Conservation (phyloP, 2,888 invertebrate genomes). For the Gonocerus acuteangulatus region DNA sequence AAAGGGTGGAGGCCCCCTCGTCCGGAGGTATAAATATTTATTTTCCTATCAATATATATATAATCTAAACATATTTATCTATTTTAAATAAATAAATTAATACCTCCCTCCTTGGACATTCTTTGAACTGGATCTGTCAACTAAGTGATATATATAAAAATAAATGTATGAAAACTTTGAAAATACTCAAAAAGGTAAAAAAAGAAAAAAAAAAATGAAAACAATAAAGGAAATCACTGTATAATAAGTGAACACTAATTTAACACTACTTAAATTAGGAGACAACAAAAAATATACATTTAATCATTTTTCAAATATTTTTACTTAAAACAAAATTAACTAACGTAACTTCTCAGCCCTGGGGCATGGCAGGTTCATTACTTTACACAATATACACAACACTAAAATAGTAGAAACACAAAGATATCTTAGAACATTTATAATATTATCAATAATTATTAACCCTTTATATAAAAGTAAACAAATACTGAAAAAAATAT, state of each 20-base stretch:
- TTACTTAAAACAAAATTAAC: conserved; percentile 37
- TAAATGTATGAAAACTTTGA: conserved; percentile 32
- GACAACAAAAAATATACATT: conserved; percentile 36
- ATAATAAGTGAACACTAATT: conserved; percentile 31
- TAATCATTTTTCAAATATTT: conserved; percentile 32
- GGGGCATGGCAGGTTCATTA: conserved; percentile 34
- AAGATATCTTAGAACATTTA: conserved; percentile 36
- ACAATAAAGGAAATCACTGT: conserved; percentile 29
- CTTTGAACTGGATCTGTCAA: conserved; percentile 26
- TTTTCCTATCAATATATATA: conserved; percentile 27
- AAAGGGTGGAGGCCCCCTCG: conserved; percentile 13
- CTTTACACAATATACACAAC: conserved; percentile 33
- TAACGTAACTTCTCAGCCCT: conserved; percentile 35
- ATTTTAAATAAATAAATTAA: conserved; percentile 30
- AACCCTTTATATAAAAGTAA: conserved; percentile 38
- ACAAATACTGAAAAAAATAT: conserved; percentile 38
- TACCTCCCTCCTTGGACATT: conserved; percentile 25
- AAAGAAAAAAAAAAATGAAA: conserved; percentile 31
- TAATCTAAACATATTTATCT: conserved; percentile 26
- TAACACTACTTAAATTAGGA: conserved; percentile 27
- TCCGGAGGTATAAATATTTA: conserved; percentile 22
- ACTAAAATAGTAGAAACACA: conserved; percentile 36
- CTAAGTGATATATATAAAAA: conserved; percentile 24
- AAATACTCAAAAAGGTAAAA: conserved; percentile 18
- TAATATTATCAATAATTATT: conserved; percentile 37